Base-by-base conservation (phyloP, 2,113 vertebrate genomes). In the Aptenodytes patagonicus region DNA sequence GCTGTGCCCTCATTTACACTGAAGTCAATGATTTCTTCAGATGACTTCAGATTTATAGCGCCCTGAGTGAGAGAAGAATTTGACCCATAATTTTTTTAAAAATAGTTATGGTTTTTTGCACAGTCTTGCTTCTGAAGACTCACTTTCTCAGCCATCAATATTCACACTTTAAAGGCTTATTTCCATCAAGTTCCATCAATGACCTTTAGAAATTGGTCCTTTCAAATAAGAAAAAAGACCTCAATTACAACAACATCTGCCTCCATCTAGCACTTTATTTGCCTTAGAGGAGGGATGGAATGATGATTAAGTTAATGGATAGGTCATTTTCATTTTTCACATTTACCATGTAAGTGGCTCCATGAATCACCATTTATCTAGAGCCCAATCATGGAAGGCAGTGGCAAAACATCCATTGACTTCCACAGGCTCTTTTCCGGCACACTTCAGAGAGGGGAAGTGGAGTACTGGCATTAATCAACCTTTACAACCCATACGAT, bases 181-280 rank as follows among this genome's bases (percentile, higher is more conserved):
- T 97, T 93, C 79, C 75, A 77, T 66, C 89, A 84, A 66, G 42
- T 58, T 71, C 88, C 58, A 31, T 61, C 90, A 64, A 72, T 88
- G 94, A 93, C 94, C 91, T 93, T 46, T 61, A 52, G 94, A 95
- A 95, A 92, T 0, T 70, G 83, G 83, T 71, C 34, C 83, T 68
- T 92, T 93, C 91, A 90, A 89, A 89, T 61, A 90, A 95, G 83
- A 86, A 92, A 94, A 85, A 94, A 86, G 52, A 86, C 79, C 68
- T 79, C 71, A 92, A 72, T 80, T 85, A 73, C 66, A 92, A 65
- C 90, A 96, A 90, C 85, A 94, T 84, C 91, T 93, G 83, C 86
- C 91, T 93, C 71, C 54, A 70, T 58, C 79, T 46, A 80, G 58
- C 49, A n/a, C 79, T 95, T 83, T 66, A 57, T 83, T 86, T 92